A percentile compares a stretch with the other conserved stretches of the same genome.
These are phyloP conservation scores for Setipinna tenuifilis DNA, from an alignment of 2,797 vertebrate genomes.

Conservation along the genomic window DNA sequence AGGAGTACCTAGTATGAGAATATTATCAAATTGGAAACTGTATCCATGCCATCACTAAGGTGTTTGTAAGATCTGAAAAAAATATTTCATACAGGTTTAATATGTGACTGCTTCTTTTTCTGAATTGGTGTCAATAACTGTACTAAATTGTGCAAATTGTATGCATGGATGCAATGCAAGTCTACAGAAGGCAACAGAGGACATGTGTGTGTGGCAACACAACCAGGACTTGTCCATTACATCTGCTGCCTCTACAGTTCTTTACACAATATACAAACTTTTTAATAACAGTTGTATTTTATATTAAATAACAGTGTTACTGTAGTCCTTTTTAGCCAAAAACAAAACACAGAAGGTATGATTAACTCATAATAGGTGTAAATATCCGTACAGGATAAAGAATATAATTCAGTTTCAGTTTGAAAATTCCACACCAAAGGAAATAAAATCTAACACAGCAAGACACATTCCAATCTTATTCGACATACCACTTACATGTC, in stretches of 20 bases:
- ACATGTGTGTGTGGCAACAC: background rate
- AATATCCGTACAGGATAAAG: background rate
- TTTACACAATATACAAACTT: background rate
- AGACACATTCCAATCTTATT: background rate
- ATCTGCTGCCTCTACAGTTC: background rate
- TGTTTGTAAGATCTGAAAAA: background rate
- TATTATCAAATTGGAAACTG: background rate
- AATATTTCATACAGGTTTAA: background rate
- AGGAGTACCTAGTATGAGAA: conserved; percentile 44
- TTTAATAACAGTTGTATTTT: background rate
- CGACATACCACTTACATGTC: background rate
- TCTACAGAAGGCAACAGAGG: background rate
- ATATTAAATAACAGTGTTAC: background rate
- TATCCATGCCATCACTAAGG: background rate
- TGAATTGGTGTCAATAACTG: background rate
- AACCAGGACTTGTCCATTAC: background rate
- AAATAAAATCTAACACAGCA: background rate
- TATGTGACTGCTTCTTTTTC: background rate
- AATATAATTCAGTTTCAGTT: background rate
- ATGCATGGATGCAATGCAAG: background rate
- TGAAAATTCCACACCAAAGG: background rate
- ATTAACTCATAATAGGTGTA: background rate
- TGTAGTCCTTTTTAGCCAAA: background rate
- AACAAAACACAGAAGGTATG: background rate
- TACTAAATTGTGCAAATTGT: background rate